phyloP scores from a whole-genome alignment of 2,888 invertebrate species.

The Diplolepis rosae region DNA sequence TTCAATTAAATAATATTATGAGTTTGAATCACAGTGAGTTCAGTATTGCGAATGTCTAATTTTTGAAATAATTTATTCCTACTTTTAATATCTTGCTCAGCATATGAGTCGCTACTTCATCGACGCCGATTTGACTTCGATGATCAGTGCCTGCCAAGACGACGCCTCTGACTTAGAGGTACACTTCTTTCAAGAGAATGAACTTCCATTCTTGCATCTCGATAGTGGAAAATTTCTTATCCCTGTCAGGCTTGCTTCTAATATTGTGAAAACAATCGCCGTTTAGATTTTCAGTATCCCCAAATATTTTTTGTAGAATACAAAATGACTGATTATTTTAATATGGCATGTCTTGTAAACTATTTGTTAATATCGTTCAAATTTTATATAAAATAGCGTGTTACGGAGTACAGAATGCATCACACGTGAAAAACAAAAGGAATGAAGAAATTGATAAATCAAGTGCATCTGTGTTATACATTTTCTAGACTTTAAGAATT shows the following conservation, averaged over 20 bases:
- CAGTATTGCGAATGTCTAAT: too few species aligned
- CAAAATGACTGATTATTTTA: neutral
- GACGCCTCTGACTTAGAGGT: conserved; percentile 73
- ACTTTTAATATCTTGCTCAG: conserved; percentile 74
- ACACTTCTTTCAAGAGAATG: conserved; percentile 47
- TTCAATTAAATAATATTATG: too few species aligned
- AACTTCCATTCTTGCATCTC: conserved; percentile 36
- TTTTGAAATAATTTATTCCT: conserved; percentile 55
- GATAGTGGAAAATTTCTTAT: conserved; percentile 39
- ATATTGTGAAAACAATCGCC: conserved; percentile 34
- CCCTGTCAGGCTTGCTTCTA: conserved; percentile 35
- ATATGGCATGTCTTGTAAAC: conserved; percentile 1
- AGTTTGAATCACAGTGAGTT: too few species aligned
- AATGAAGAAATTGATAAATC: neutral
- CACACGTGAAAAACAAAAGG: neutral
- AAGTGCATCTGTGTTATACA: neutral
- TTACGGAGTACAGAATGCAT: neutral
- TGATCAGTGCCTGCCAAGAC: conserved; percentile 80
- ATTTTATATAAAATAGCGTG: neutral
- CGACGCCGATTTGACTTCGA: conserved; percentile 87
- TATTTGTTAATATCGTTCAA: neutral
- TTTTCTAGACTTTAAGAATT: neutral
- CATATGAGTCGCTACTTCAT: conserved; percentile 88
- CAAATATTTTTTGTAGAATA: neutral
- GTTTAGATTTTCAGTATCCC: conserved; percentile 54